Percentiles rank a stretch among this genome's conserved stretches.
These are phyloP conservation scores for Delphinus delphis DNA, from an alignment of 2,113 vertebrate species.

Conservation along the genomic window DNA sequence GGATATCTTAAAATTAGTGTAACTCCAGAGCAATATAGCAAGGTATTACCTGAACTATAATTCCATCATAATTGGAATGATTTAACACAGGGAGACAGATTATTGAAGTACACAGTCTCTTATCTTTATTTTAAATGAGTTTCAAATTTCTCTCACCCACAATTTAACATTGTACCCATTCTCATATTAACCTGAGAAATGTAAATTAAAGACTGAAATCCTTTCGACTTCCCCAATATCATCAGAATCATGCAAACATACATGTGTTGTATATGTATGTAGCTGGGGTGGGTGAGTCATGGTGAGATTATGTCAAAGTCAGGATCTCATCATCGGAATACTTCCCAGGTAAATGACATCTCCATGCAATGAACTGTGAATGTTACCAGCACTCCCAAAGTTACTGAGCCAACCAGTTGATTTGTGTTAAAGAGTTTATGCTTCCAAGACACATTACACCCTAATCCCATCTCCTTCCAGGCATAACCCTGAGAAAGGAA, in stretches of 20 bases:
- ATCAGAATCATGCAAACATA: background rate
- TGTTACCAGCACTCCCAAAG: background rate
- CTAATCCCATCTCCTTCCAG: constrained; percentile 20
- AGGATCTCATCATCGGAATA: background rate
- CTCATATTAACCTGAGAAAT: background rate
- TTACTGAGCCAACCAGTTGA: background rate
- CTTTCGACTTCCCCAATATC: background rate
- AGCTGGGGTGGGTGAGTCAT: background rate
- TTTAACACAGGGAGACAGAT: background rate
- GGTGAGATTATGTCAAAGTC: background rate
- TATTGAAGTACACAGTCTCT: background rate
- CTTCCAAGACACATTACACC: background rate
- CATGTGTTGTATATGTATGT: fast-evolving
- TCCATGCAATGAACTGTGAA: background rate
- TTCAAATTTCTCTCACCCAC: background rate
- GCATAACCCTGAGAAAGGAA: constrained; percentile 39
- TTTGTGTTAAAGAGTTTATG: background rate
- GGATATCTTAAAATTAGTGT: background rate
- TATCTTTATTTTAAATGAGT: background rate
- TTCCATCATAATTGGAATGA: background rate
- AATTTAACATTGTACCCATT: background rate
- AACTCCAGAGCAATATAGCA: background rate
- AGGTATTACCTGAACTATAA: background rate
- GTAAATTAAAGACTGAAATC: background rate
- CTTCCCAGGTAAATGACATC: background rate